A percentile compares a stretch with the other conserved stretches of the same genome.
These are phyloP conservation scores for Selene dorsalis DNA, from an alignment of 2,797 vertebrate species.

Conservation along the genomic window DNA sequence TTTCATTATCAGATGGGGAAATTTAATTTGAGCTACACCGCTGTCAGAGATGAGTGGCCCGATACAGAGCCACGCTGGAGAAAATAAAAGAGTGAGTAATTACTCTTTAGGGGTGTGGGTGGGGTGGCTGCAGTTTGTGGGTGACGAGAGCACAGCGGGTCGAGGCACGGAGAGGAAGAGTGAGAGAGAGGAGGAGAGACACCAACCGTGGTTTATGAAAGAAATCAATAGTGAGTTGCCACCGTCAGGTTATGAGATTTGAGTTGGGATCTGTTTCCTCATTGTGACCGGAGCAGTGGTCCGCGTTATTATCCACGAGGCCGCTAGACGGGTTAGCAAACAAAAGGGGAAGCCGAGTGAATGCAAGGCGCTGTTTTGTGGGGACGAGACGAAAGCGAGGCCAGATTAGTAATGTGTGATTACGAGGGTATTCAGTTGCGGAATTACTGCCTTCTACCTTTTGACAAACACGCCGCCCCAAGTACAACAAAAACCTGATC, in stretches of 20 bases:
- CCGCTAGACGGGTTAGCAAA: conserved; percentile 62
- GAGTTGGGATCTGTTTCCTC: conserved; percentile 73
- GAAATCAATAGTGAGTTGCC: conserved; percentile 76
- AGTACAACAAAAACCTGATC: conserved; percentile 28
- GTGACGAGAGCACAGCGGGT: conserved; percentile 58
- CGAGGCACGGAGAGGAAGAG: conserved; percentile 39
- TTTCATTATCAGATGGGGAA: conserved; percentile 83
- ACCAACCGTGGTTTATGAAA: conserved; percentile 69
- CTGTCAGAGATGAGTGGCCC: conserved; percentile 79
- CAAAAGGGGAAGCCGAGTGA: conserved; percentile 53
- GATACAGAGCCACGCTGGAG: conserved; percentile 73
- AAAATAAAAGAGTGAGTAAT: conserved; percentile 82
- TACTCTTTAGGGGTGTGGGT: conserved; percentile 72
- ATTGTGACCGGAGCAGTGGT: conserved; percentile 71
- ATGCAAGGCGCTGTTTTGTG: conserved; percentile 37
- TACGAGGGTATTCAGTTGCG: conserved; percentile 67
- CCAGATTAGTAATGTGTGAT: conserved; percentile 77
- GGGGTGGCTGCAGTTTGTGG: conserved; percentile 55
- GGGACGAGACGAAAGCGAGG: conserved; percentile 37
- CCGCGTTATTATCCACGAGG: conserved; percentile 65
- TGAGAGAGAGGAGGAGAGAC: conserved; percentile 36
- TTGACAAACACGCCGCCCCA: conserved; percentile 32
- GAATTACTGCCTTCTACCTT: conserved; percentile 63
- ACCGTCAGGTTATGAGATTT: conserved; percentile 77
- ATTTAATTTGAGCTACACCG: conserved; percentile 82